phyloP scores from a whole-genome alignment of 2,113 vertebrate genomes.

The Neodon shergylaensis region DNA sequence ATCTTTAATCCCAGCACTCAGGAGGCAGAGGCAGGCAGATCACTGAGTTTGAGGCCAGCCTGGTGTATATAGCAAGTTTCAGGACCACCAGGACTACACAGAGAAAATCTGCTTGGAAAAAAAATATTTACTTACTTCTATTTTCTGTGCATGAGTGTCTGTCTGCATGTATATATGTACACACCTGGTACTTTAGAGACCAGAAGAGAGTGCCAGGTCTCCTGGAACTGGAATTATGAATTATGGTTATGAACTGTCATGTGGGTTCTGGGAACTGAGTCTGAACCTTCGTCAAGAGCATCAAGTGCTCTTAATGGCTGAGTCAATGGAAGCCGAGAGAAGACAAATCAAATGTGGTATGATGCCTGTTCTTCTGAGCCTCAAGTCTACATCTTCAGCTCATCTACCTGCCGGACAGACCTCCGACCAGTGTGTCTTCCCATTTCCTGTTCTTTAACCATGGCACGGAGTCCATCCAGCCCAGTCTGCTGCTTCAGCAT shows the following conservation, averaged over 20 bases:
- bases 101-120: background rate
- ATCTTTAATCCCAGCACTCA: background rate
- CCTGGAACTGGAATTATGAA: background rate
- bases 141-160: background rate
- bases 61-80: background rate
- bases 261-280: background rate
- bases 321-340: background rate
- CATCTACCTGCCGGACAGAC: background rate
- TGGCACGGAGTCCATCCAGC: background rate
- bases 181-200: background rate
- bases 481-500: background rate
- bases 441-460: background rate
- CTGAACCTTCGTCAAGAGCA: background rate
- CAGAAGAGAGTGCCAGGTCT: background rate
- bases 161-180: background rate
- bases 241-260: background rate
- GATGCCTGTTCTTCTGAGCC: background rate
- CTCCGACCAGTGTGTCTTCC: background rate
- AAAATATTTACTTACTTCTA: background rate
- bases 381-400: background rate
- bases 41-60: background rate
- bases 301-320: background rate
- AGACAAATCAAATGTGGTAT: background rate
- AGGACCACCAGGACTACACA: background rate
- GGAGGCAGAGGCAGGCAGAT: background rate